Evolutionary conservation across 1,140 invertebrate species (phyloP).

Genomic region (Drosophila nigrodunni): DNA sequence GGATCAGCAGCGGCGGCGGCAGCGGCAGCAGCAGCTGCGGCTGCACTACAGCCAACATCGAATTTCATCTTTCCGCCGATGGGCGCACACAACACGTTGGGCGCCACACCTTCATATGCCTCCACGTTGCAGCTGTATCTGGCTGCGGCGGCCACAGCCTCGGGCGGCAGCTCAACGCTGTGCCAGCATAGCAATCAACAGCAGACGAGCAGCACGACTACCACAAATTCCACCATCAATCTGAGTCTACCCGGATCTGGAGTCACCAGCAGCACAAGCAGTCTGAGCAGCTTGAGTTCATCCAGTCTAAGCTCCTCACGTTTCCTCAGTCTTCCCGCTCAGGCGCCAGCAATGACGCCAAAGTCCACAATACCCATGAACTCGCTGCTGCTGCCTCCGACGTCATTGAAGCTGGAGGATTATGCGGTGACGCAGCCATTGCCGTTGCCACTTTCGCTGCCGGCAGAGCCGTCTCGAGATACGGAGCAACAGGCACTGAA

Average conservation of each 20-base stretch:
- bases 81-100: slow-evolving; percentile 68
- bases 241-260: slow-evolving; percentile 53
- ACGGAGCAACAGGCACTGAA: slow-evolving; percentile 73
- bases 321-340: slow-evolving; percentile 62
- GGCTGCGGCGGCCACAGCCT: slow-evolving; percentile 82
- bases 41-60: slow-evolving; percentile 87
- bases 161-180: slow-evolving; percentile 80
- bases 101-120: slow-evolving; percentile 86
- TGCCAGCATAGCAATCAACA: slow-evolving; percentile 77
- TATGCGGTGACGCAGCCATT: slow-evolving; percentile 55
- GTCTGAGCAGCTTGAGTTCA: slow-evolving; percentile 53
- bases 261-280: slow-evolving; percentile 51
- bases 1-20: slow-evolving; percentile 86
- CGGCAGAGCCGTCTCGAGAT: slow-evolving; percentile 63
- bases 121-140: slow-evolving; percentile 86
- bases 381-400: slow-evolving; percentile 67
- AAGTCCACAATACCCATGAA: slow-evolving; percentile 49
- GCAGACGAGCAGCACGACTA: slow-evolving; percentile 69
- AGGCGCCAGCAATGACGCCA: slow-evolving; percentile 37
- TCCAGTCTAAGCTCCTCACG: slow-evolving; percentile 67
- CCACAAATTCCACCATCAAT: slow-evolving; percentile 75
- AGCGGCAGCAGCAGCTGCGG: slow-evolving; percentile 85
- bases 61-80: slow-evolving; percentile 83
- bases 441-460: slow-evolving; percentile 54
- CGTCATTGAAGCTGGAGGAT: slow-evolving; percentile 73